These are phyloP conservation scores for Molossus molossus DNA, from an alignment of 2,797 vertebrate species.

Conservation along the genomic window DNA sequence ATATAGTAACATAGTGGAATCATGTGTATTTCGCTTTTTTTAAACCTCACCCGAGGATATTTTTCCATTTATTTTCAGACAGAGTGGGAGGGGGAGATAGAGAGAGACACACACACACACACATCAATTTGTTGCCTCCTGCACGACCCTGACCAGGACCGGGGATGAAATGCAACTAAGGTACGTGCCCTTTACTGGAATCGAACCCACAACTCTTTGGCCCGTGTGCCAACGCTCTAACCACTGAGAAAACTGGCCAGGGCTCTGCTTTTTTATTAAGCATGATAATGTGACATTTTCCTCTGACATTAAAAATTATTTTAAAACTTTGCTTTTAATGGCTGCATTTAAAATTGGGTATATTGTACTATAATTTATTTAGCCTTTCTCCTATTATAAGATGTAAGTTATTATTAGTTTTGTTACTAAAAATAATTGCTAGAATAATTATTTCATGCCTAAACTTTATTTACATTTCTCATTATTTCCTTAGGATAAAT, in stretches of 20 bases:
- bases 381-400: background rate
- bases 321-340: conserved; percentile 6
- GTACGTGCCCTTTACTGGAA: too few species aligned
- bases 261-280: background rate
- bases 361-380: background rate
- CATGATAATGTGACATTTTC: background rate
- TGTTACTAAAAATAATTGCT: conserved; percentile 36
- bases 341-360: conserved; percentile 17
- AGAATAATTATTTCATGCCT: background rate
- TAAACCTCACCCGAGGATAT: too few species aligned
- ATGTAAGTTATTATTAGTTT: background rate
- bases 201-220: too few species aligned
- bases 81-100: too few species aligned
- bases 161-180: too few species aligned
- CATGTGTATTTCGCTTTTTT: background rate
- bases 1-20: background rate
- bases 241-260: too few species aligned
- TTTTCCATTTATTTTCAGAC: too few species aligned
- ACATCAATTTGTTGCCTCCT: too few species aligned
- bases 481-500: background rate
- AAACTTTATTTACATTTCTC: background rate
- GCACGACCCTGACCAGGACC: too few species aligned
- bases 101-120: too few species aligned
- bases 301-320: background rate
- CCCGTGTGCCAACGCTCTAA: too few species aligned